These are phyloP conservation scores for Pachypanchax playfairii DNA, from an alignment of 2,113 vertebrate species.

Conservation along the genomic window DNA sequence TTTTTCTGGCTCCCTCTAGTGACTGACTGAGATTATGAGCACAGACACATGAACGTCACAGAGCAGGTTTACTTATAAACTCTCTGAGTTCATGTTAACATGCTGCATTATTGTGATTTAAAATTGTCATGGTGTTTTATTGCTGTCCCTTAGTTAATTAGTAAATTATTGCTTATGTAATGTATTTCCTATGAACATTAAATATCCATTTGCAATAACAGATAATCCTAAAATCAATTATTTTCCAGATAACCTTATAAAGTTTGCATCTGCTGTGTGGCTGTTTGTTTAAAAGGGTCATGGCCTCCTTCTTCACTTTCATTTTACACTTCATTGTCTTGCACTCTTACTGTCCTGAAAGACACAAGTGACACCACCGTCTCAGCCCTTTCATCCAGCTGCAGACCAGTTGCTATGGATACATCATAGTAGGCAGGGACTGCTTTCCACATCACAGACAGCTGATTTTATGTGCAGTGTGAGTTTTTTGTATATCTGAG, in stretches of 20 bases:
- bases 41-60: neutral
- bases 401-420: constrained; percentile 52
- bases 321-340: constrained; percentile 17
- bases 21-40: constrained; percentile 3
- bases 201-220: too few relatives aligned
- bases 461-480: constrained; percentile 42
- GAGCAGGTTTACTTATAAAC: neutral
- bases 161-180: too few relatives aligned
- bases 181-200: too few relatives aligned
- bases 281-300: neutral
- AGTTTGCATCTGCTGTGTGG: neutral
- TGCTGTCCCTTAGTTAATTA: neutral
- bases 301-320: constrained; percentile 9
- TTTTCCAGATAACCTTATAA: neutral
- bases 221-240: neutral
- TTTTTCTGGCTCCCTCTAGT: constrained; percentile 56
- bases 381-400: constrained; percentile 48
- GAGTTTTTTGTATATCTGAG: constrained; percentile 10
- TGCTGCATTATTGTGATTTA: too few relatives aligned
- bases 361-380: constrained; percentile 53
- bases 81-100: too few relatives aligned
- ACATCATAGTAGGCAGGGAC: constrained; percentile 45
- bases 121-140: neutral
- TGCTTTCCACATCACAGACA: constrained; percentile 63
- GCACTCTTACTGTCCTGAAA: constrained; percentile 38